phyloP scores from a whole-genome alignment of 1,140 invertebrate species.

The Neodiprion lecontei region DNA sequence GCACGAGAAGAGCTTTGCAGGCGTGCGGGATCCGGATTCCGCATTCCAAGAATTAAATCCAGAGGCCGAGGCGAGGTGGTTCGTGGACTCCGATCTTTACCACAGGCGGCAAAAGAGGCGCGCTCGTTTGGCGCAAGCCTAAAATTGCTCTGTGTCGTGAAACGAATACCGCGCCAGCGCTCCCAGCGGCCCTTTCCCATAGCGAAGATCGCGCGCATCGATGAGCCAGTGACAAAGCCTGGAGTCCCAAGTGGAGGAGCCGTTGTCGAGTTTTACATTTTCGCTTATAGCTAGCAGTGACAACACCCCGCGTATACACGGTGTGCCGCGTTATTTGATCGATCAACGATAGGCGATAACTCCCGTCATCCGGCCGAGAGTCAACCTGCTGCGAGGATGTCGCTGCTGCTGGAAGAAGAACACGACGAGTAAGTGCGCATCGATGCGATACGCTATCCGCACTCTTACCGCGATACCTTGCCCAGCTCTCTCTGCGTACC shows the following conservation, averaged over 20 bases:
- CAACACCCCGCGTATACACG: not conserved
- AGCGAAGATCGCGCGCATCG: conserved; percentile 29
- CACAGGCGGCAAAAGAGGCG: not conserved
- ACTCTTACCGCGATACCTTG: not conserved
- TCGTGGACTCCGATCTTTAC: not conserved
- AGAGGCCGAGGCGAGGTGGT: too few relatives aligned
- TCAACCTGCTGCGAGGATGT: conserved; percentile 23
- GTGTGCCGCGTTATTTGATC: too few relatives aligned
- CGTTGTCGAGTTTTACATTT: conserved; percentile 9
- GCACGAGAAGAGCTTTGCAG: too few relatives aligned
- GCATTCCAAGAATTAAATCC: too few relatives aligned
- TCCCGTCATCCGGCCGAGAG: too few relatives aligned
- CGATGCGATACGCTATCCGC: not conserved
- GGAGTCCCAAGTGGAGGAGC: not conserved
- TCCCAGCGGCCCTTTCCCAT: conserved; percentile 17
- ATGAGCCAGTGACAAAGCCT: conserved; percentile 8
- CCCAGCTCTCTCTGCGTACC: not conserved
- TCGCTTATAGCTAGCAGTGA: not conserved
- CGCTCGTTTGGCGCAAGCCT: not conserved
- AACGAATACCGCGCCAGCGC: not conserved
- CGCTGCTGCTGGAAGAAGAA: conserved; percentile 62
- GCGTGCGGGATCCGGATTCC: too few relatives aligned
- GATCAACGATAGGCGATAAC: too few relatives aligned
- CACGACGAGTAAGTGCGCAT: conserved; percentile 60
- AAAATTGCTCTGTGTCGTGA: not conserved